Evolutionary conservation across 1,140 invertebrate species (phyloP), one percentile per base, ranked within the genome.

Genomic region (Atopsyche davidsoni): DNA sequence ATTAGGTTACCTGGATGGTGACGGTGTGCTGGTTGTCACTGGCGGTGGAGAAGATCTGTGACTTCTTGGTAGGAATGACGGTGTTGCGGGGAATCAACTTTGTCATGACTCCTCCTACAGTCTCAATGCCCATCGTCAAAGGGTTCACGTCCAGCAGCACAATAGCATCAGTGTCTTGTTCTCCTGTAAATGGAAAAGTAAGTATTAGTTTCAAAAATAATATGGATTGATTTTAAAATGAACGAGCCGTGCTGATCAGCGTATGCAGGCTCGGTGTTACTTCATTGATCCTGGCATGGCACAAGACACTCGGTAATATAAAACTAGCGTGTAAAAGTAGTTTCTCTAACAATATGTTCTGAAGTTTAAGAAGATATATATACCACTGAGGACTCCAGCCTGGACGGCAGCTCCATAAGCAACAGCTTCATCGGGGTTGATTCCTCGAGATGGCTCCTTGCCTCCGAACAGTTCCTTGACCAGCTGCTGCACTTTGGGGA

Each of bases 51-150:
- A 99, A 99, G 60, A 99, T 95, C 67, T 99, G 96, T 3, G 93
- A 96, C 67, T 99, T 98, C 76, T 99, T 99, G n/a, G 96, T 98
- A 13, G 96, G 96, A 61, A 99, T 98, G 31, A 98, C 95, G 35
- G 95, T 98, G 77, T 99, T 99, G 63, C 96, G 79, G 45, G 92
- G 86, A 67, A 99, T 99, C 18, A 99, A 78, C 70, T 98, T 99
- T 52, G 96, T 98, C 96, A 99, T 99, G 9, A 99, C 95, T 57
- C 96, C 96, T 52, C 96, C 96, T 48, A 99, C 96, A 53, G 96
- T 99, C 76, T 99, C 96, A 66, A 99, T 99, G 74, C 96, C 96
- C 82, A 99, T 83, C 48, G 96, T 99, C 38, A 99, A 75, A 59
- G 96, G 96, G 65, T 98, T 98, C 32, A 99, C 96, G 67, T 99